Conservation (phyloP, 64 coral and sea anemone species). For the Actinia equina region DNA sequence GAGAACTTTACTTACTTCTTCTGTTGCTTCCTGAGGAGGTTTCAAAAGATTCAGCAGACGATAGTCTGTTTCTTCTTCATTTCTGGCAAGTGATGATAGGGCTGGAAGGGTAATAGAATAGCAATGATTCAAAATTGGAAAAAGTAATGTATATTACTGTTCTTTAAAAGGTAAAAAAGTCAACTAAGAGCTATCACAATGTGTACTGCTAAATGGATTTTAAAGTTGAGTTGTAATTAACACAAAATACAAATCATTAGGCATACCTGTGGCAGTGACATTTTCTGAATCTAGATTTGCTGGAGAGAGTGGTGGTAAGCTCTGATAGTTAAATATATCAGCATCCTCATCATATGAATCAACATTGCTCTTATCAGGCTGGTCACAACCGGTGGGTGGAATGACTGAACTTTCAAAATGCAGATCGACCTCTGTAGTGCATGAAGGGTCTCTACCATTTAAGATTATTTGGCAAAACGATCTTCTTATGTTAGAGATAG, state of each 20-base stretch:
- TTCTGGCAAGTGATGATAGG: background rate
- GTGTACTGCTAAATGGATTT: no score
- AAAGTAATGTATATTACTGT: background rate
- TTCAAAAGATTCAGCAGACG: no score
- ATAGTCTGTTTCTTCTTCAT: no score
- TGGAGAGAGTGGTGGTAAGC: background rate
- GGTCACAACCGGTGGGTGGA: background rate
- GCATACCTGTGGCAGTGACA: background rate
- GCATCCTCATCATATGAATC: background rate
- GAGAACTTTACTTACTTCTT: no score
- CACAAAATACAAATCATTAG: no score
- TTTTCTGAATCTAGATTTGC: background rate
- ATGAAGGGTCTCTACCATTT: background rate
- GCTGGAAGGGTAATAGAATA: background rate
- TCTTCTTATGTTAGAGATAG: background rate
- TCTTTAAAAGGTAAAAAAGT: background rate
- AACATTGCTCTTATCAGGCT: background rate
- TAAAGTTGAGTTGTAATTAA: no score
- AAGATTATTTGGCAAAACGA: slow-evolving; percentile 10
- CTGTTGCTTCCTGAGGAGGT: no score
- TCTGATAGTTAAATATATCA: background rate
- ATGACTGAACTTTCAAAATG: slow-evolving; percentile 18
- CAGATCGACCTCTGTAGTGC: background rate
- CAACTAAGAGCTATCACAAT: no score
- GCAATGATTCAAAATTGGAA: background rate